Evolutionary conservation across 2,113 vertebrate species (phyloP), one percentile per base, ranked within the genome.

Genomic region (Tautogolabrus adspersus): DNA sequence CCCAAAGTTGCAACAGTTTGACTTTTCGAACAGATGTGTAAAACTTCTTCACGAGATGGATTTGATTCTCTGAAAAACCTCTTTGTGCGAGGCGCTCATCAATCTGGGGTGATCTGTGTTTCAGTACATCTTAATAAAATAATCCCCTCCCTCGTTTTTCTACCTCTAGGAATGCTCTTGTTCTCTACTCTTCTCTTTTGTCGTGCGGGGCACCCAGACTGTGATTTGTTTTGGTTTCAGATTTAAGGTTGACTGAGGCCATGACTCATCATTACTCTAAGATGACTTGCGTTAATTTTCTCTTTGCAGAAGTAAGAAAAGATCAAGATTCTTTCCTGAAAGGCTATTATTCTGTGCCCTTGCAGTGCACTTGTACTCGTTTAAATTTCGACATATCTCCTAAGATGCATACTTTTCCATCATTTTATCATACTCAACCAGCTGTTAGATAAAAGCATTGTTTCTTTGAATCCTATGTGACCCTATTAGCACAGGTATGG

Each of bases 121-220:
- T 93, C 93, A 94, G 92, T 94, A 94, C 89, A 93, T 94, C 93
- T 95, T 94, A 94, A 94, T 94, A 93, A 93, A 94, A 92, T 93
- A 92, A 94, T 93, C 90, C 89, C 88, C 87, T 81, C 87, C 86
- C 92, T 93, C 87, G 62, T 93, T 94, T 94, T 92, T 92, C 81
- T 89, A 64, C 54, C 72, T 83, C 68, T 37, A 90, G 94, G 94
- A 95, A 94, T 95, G 94, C 93, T 93, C 94, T 95, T 94, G 94
- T 94, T 94, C 93, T 94, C 90, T 76, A 79, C 88, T 88, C 80
- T 86, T 91, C 91, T 92, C 83, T 87, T 93, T 91, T 89, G 93
- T 93, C 92, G 91, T 89, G 87, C 44, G 44, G 85, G 86, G 90
- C 90, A 92, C 85, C 89, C 85, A 67, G 71, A 71, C 88, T 83